Conservation (phyloP, 2,888 invertebrate species). For the Lampropteryx suffumata region DNA sequence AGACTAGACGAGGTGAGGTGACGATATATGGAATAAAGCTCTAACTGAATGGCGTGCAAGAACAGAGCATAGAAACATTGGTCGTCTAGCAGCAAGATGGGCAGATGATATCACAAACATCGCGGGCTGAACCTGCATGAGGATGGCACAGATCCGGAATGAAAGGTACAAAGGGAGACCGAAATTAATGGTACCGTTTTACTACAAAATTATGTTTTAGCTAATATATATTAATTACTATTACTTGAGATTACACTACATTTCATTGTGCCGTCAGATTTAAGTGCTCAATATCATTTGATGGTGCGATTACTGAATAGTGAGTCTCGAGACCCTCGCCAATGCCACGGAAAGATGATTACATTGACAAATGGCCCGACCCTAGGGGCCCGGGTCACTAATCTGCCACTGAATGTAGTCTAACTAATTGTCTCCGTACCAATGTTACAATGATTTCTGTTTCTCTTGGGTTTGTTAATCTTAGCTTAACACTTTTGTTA, state of each 20-base stretch:
- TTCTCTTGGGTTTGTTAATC: conserved; percentile 6
- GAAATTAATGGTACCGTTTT: no score
- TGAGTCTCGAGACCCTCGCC: conserved; percentile 51
- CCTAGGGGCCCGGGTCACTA: conserved; percentile 54
- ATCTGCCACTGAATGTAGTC: conserved; percentile 61
- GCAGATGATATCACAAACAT: no score
- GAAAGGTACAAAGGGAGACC: no score
- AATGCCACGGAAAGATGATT: conserved; percentile 65
- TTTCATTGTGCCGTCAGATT: conserved; percentile 13
- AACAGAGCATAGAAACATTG: no score
- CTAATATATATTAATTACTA: neutral
- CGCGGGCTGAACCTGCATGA: no score
- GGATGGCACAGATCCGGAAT: no score
- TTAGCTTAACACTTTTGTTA: conserved; percentile 1
- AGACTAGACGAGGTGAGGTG: no score
- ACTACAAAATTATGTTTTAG: no score
- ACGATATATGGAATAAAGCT: no score
- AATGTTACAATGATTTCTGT: conserved; percentile 37
- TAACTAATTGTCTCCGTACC: conserved; percentile 62
- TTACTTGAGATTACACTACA: conserved; percentile 2
- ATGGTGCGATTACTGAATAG: conserved; percentile 51
- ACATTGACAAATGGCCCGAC: conserved; percentile 64
- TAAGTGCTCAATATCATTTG: conserved; percentile 42
- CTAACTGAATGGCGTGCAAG: no score
- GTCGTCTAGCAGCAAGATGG: no score